Base-by-base conservation (phyloP, 2,797 vertebrate genomes). In the Catamblyrhynchus diadema region DNA sequence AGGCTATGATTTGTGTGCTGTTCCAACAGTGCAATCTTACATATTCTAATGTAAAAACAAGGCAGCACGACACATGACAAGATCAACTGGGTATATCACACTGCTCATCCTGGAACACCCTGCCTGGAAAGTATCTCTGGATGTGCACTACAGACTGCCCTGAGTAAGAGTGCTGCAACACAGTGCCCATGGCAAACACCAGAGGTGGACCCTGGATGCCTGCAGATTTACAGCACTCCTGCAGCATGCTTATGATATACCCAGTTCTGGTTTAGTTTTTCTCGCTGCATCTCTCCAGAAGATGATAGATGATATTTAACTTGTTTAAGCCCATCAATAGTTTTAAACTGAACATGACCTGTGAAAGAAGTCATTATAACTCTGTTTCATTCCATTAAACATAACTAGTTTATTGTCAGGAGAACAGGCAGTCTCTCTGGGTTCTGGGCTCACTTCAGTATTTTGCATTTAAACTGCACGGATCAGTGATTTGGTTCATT, bases 301-400 rank as follows among this genome's bases (percentile, higher is more conserved):
- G 92, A 97, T 95, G 84, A 97, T 51, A 96, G 92, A 97, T 94
- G 85, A 95, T 97, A 96, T 95, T 97, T 97, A 97, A 97, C 95
- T 96, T 96, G 93, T 95, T 97, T 97, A 95, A 96, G 95, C 96
- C 96, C 92, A 86, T 98, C 97, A 97, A 97, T 92, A 96, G 95
- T 97, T 98, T 98, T 97, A 97, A 97, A 98, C 97, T 96, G 97
- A 98, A 98, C 96, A 96, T 97, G 96, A 98, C 98, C 97, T 98
- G 97, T 97, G 97, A 97, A 98, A 98, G 95, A 97, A 98, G 97
- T 98, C 97, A 98, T 98, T 98, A 97, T 97, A 98, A 97, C 95
- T 92, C 77, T 97, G 98, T 98, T 98, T 98, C 98, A 97, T 98
- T 97, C 97, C 98, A 98, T 98, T 98, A 98, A 97, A 97, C 98